phyloP scores from a whole-genome alignment of 2,888 invertebrate species.

The Nephrotoma appendiculata region DNA sequence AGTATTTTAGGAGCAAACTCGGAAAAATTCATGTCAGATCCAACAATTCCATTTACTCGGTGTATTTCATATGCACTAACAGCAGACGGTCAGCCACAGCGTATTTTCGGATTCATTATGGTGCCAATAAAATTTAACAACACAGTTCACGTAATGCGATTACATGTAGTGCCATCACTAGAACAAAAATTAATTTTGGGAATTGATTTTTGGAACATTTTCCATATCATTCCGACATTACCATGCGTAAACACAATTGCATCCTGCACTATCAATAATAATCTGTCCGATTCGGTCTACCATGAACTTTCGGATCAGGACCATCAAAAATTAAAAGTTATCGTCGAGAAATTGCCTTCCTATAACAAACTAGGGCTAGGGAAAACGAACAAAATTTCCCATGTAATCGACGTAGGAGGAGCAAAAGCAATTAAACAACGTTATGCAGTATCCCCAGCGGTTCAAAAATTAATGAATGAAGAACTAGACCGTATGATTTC shows the following conservation, averaged over 20 bases:
- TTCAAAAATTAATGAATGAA: constrained; percentile 12
- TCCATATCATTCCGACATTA: neutral
- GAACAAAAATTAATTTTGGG: neutral
- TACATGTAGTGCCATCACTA: neutral
- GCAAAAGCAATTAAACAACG: constrained; percentile 11
- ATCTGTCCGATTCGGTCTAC: neutral
- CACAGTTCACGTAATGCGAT: neutral
- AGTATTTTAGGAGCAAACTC: no score
- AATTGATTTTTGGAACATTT: neutral
- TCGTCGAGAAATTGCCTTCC: neutral
- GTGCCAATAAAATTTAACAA: neutral
- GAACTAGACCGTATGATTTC: constrained; percentile 21
- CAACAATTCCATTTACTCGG: no score
- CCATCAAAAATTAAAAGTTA: neutral
- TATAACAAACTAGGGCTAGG: constrained; percentile 5
- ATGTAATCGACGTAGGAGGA: constrained; percentile 13
- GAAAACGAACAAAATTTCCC: constrained; percentile 9
- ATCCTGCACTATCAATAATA: neutral
- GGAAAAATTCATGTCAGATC: no score
- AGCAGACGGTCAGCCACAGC: neutral
- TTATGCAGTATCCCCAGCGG: constrained; percentile 12
- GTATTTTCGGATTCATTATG: neutral
- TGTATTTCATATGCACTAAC: no score
- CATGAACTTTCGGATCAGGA: neutral
- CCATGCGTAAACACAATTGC: neutral